These are phyloP conservation scores for Microcebus tavaratra DNA, from an alignment of 2,113 vertebrate species.

Conservation along the genomic window DNA sequence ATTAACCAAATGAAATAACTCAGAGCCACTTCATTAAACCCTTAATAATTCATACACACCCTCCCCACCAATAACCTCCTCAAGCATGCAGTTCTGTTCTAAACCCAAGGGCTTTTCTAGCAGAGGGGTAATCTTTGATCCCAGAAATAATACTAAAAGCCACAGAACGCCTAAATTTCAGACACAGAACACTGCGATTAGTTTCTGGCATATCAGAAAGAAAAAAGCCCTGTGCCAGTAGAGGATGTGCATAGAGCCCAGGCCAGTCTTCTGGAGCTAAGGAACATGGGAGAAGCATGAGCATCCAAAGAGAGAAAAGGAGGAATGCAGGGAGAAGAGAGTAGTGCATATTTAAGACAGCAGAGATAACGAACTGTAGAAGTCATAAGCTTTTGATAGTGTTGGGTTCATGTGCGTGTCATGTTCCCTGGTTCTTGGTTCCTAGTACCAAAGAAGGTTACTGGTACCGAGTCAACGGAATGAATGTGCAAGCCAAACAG, in stretches of 20 bases:
- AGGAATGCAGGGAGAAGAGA: neutral
- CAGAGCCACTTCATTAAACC: neutral
- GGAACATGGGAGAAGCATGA: neutral
- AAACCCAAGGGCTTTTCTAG: neutral
- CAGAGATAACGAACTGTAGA: neutral
- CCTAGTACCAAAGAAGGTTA: no score
- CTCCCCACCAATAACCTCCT: neutral
- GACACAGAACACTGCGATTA: neutral
- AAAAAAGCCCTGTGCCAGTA: neutral
- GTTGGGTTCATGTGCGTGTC: no score
- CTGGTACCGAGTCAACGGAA: no score
- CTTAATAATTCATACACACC: neutral
- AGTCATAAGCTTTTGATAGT: neutral
- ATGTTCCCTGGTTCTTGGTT: no score
- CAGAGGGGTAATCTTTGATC: neutral
- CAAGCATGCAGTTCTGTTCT: neutral
- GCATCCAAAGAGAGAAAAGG: constrained; percentile 7
- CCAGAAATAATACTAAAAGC: neutral
- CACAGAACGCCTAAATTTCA: constrained; percentile 3
- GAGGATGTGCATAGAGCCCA: neutral
- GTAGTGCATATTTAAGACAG: neutral
- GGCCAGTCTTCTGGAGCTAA: neutral
- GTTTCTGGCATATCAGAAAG: neutral
- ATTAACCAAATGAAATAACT: constrained; percentile 57
- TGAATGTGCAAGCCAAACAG: no score